Base-by-base conservation (phyloP, 2,888 invertebrate genomes). In the Ptychoptera contaminata region DNA sequence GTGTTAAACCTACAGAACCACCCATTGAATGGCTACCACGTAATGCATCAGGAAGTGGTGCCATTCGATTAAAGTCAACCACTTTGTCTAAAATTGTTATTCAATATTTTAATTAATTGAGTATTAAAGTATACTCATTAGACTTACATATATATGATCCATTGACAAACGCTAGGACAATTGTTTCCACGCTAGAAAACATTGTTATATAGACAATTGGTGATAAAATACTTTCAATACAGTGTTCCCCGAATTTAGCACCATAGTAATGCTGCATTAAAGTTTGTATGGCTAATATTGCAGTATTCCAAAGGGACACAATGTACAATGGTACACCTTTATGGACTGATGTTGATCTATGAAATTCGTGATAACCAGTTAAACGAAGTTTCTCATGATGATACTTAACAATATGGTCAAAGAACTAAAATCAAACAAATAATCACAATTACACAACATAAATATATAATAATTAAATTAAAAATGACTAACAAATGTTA, bases 341-440 rank as follows among this genome's bases (percentile, higher is more conserved):
- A 43, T 74, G 73, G 45, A 68, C 65, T 51, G 70, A 68, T 0
- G 73, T 76, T 8, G 72, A 69, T 47, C 76, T 73, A 58, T 79
- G 75, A 56, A 80, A 80, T 43, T 80, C 78, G 46, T 79, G 67
- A 54, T 79, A 79, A 2, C 81, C 80, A 54, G 72, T 71, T 48
- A 79, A 64, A 46, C 78, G 67, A 36, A 79, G 58, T 48, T 68
- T 63, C 48, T 77, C 72, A 54, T 81, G 81, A 53, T 68, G 71
- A 31, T 61, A 61, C 56, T 74, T 74, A 1, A 74, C 62, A 41
- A 74, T 57, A 55, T 74, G 71, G 61, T 79, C 74, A 46, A 74
- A 60, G 16, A 74, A 51, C 76, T 76, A 53, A 15, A 59, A 52
- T n/a, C n/a, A n/a, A n/a, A n/a, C n/a, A n/a, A n/a, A n/a, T n/a